These are phyloP conservation scores for Eulemur rufifrons DNA, from an alignment of 2,113 vertebrate species.

Conservation along the genomic window DNA sequence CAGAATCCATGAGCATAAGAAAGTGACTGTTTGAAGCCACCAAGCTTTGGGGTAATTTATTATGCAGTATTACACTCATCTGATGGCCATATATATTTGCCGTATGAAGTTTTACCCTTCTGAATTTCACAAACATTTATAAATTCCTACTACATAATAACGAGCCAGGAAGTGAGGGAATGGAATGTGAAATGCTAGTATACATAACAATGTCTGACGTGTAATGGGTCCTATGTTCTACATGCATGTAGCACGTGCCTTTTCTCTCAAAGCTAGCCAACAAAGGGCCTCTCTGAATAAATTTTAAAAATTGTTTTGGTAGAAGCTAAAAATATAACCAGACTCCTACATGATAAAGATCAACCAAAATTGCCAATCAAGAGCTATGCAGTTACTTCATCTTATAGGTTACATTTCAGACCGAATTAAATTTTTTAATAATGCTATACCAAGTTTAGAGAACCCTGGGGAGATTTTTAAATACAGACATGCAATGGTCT, in stretches of 20 bases:
- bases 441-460: not conserved
- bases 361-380: not conserved
- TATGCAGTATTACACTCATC: not conserved
- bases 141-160: not conserved
- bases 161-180: not conserved
- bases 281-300: not conserved
- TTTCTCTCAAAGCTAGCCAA: not conserved
- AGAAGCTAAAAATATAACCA: not conserved
- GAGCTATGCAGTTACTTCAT: not conserved
- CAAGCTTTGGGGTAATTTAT: not conserved
- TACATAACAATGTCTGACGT: not conserved
- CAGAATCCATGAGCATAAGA: not conserved
- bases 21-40: not conserved
- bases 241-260: not conserved
- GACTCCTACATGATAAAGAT: not conserved
- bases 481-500: not conserved
- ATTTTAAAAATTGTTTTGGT: not conserved
- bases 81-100: not conserved
- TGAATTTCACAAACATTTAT: not conserved
- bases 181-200: accelerated
- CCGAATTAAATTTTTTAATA: not conserved
- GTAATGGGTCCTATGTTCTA: not conserved
- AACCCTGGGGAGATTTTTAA: not conserved
- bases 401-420: not conserved
- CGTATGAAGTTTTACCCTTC: not conserved